Evolutionary conservation across 2,888 invertebrate species (phyloP).

Genomic region (Oxystoma pomonae): DNA sequence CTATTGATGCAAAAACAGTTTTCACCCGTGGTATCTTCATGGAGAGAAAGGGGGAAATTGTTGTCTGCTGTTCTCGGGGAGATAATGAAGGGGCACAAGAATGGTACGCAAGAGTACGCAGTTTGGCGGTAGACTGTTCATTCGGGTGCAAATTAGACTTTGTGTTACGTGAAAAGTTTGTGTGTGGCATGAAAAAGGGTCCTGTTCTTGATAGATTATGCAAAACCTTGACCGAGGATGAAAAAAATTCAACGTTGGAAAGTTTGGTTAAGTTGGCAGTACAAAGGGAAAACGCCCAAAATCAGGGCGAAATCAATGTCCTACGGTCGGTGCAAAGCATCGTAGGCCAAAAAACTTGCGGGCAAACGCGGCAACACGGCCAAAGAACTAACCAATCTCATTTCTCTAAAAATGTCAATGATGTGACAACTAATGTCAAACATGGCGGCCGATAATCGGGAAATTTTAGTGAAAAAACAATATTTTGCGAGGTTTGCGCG

Average conservation of each 20-base stretch:
- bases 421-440: no score
- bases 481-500: no score
- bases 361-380: no score
- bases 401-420: no score
- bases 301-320: no score
- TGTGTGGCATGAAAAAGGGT: neutral
- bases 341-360: no score
- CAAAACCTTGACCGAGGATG: neutral
- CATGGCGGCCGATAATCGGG: no score
- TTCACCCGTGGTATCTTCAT: neutral
- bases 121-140: neutral
- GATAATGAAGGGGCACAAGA: neutral
- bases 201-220: neutral
- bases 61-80: neutral
- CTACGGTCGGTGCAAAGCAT: no score
- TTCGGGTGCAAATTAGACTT: neutral
- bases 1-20: neutral
- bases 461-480: no score
- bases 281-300: neutral
- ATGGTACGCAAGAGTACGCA: neutral
- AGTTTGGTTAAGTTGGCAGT: neutral
- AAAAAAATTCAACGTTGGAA: neutral
- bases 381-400: no score
- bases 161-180: neutral
- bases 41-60: neutral